Conservation (phyloP, 2,888 invertebrate species). For the Vesta saturnalis region DNA sequence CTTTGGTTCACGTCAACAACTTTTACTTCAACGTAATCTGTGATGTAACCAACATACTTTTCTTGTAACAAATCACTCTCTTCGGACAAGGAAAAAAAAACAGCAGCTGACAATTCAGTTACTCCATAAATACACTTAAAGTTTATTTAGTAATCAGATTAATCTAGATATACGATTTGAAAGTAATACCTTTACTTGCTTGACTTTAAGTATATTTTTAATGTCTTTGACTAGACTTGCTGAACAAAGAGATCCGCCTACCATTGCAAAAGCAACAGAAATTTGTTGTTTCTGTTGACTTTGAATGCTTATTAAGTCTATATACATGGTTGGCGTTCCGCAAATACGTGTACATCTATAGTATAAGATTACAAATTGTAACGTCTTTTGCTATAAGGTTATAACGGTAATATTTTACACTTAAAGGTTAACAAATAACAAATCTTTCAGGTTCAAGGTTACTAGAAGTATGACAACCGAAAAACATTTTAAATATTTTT, state of each 20-base stretch:
- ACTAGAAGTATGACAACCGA: too few relatives aligned
- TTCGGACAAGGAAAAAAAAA: conserved; percentile 64
- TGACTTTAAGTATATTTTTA: conserved; percentile 60
- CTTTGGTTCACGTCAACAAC: conserved; percentile 72
- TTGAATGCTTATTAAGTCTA: conserved; percentile 72
- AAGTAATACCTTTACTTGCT: conserved; percentile 44
- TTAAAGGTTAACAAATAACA: too few relatives aligned
- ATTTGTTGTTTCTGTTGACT: conserved; percentile 61
- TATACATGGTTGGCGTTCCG: conserved; percentile 88
- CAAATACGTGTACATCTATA: conserved; percentile 73
- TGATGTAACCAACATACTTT: conserved; percentile 66
- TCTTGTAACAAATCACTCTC: conserved; percentile 61
- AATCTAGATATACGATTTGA: neutral
- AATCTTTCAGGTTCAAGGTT: too few relatives aligned
- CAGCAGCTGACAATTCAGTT: conserved; percentile 69
- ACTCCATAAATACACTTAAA: conserved; percentile 69
- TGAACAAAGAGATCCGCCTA: conserved; percentile 79
- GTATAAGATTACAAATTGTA: too few relatives aligned
- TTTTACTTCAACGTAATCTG: conserved; percentile 70
- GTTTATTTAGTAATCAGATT: neutral
- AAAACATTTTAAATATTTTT: too few relatives aligned
- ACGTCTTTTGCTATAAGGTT: too few relatives aligned
- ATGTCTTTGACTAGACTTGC: conserved; percentile 67
- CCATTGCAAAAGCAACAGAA: conserved; percentile 67
- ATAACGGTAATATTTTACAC: too few relatives aligned